phyloP scores from a whole-genome alignment of 1,140 invertebrate genomes.

The Myzus persicae region DNA sequence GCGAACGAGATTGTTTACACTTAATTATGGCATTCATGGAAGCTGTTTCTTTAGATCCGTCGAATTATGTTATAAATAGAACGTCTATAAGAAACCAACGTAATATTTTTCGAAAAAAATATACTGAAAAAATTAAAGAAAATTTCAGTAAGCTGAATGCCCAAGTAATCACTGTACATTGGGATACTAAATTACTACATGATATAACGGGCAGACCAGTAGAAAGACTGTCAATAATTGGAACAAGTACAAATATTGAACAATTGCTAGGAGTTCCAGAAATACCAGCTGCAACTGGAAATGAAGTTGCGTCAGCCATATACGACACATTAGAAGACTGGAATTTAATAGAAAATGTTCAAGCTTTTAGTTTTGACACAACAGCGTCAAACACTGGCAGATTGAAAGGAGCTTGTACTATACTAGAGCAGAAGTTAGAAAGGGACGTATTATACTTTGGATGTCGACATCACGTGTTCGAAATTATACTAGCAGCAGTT shows the following conservation, averaged over 20 bases:
- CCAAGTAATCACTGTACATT: constrained; percentile 58
- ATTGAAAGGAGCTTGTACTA: constrained; percentile 59
- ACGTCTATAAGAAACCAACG: constrained; percentile 60
- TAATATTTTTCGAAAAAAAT: constrained; percentile 59
- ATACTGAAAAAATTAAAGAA: constrained; percentile 59
- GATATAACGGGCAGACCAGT: constrained; percentile 47
- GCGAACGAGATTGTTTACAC: constrained; percentile 60
- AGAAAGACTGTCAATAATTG: constrained; percentile 49
- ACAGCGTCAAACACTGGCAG: constrained; percentile 60
- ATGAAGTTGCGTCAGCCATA: constrained; percentile 39
- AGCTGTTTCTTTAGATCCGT: constrained; percentile 56
- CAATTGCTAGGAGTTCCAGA: constrained; percentile 46
- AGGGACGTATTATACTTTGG: constrained; percentile 57
- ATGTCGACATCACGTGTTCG: too few species aligned
- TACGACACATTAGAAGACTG: constrained; percentile 48
- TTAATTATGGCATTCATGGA: constrained; percentile 60
- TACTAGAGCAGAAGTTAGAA: constrained; percentile 59
- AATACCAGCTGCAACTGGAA: constrained; percentile 51
- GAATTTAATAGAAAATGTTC: constrained; percentile 58
- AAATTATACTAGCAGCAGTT: neutral
- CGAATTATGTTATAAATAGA: constrained; percentile 59
- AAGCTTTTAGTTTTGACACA: constrained; percentile 60
- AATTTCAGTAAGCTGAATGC: constrained; percentile 59
- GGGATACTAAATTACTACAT: constrained; percentile 61
- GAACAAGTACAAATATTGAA: constrained; percentile 54